A percentile compares a stretch with the other conserved stretches of the same genome.
Conservation (phyloP, 92 coral and sea anemone genomes). For the Nematostella vectensis region DNA sequence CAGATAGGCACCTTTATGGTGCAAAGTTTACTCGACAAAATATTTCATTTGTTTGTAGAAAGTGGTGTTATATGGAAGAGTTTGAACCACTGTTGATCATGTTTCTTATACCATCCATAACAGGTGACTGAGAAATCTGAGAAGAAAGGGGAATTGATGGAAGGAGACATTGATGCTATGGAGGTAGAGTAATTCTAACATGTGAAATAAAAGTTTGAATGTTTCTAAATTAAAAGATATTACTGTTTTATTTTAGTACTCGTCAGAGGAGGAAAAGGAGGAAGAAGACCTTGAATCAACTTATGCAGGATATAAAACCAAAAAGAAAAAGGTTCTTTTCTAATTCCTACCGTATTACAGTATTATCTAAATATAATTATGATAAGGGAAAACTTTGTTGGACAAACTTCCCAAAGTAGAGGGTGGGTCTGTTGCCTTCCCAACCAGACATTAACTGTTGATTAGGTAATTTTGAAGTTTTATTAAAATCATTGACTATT, state of each 20-base stretch:
- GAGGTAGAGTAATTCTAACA: slow-evolving; percentile 50
- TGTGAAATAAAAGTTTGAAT: background rate
- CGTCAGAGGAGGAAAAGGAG: slow-evolving; percentile 87
- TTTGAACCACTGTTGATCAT: no score
- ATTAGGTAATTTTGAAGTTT: no score
- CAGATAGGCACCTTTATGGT: no score
- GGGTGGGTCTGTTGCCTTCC: background rate
- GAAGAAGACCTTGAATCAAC: slow-evolving; percentile 83
- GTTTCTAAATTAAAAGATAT: background rate
- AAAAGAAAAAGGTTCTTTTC: slow-evolving; percentile 98
- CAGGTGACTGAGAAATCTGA: background rate
- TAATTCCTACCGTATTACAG: no score
- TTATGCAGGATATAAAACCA: slow-evolving; percentile 78
- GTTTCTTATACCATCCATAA: slow-evolving; percentile 1
- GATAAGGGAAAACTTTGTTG: no score
- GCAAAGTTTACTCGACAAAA: no score
- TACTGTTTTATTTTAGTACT: slow-evolving; percentile 41
- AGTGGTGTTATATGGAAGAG: no score
- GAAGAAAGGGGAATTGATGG: slow-evolving; percentile 91
- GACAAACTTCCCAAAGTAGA: no score
- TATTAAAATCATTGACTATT: no score
- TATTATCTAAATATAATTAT: no score
- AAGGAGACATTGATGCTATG: slow-evolving; percentile 89
- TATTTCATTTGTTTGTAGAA: no score
- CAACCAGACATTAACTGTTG: no score